A percentile compares a stretch with the other conserved stretches of the same genome.
Conservation (phyloP, 2,888 invertebrate genomes). For the Argyra leucocephala region DNA sequence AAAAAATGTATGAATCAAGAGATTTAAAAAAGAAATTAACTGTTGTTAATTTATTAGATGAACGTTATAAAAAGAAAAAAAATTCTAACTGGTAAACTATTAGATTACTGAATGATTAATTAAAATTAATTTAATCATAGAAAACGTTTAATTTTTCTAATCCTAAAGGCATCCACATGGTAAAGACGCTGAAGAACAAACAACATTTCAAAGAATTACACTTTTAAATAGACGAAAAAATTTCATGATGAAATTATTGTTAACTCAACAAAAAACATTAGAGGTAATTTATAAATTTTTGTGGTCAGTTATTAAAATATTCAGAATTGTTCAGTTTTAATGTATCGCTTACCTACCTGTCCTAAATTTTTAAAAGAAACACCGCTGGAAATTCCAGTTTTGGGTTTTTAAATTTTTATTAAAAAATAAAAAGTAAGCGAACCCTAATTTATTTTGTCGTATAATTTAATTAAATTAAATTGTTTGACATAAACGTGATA, state of each 20-base stretch:
- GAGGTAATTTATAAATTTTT: constrained; percentile 21
- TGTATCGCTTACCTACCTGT: no score
- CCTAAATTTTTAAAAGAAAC: no score
- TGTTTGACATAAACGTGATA: no score
- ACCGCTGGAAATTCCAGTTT: no score
- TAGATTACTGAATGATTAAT: neutral
- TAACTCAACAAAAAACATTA: constrained; percentile 25
- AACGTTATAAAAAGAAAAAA: constrained; percentile 25
- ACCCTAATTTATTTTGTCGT: no score
- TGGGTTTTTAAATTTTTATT: no score
- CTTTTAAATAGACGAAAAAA: constrained; percentile 25
- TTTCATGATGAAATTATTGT: constrained; percentile 27
- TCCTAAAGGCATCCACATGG: constrained; percentile 29
- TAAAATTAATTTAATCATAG: no score
- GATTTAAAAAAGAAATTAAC: constrained; percentile 26
- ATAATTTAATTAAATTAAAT: no score
- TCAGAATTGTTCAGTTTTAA: no score
- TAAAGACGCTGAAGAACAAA: constrained; percentile 27
- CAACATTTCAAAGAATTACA: constrained; percentile 27
- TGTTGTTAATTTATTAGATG: constrained; percentile 27
- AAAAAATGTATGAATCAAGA: constrained; percentile 26
- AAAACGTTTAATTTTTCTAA: neutral
- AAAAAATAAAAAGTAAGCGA: no score
- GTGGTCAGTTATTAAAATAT: no score
- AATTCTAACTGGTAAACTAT: constrained; percentile 27